Evolutionary conservation across 2,797 vertebrate genomes (phyloP).

Genomic region (Acestrorhynchus altus): DNA sequence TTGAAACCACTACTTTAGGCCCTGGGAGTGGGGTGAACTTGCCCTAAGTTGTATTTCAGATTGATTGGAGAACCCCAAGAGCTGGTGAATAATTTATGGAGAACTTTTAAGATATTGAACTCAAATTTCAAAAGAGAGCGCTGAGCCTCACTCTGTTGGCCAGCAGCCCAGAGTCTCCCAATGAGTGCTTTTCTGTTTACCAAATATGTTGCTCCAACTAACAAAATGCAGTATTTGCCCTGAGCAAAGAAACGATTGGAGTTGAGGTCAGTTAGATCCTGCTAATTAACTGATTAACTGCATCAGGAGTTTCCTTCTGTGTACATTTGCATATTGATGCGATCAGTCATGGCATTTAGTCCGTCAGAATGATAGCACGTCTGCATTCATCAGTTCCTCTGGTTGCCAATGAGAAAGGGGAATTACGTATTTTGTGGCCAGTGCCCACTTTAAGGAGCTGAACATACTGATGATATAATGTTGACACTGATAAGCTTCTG

Average conservation of each 20-base stretch:
- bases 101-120: conserved; percentile 43
- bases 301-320: not conserved
- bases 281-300: conserved; percentile 7
- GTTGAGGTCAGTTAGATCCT: not conserved
- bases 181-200: not conserved
- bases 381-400: not conserved
- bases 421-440: not conserved
- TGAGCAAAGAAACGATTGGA: not conserved
- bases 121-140: not conserved
- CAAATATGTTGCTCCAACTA: not conserved
- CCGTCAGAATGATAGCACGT: not conserved
- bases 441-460: too few relatives aligned
- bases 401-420: not conserved
- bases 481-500: too few relatives aligned
- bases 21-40: too few relatives aligned
- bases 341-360: not conserved
- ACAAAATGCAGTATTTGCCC: not conserved
- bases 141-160: conserved; percentile 8
- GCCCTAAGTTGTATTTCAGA: not conserved
- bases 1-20: not conserved
- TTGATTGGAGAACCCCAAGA: conserved; percentile 24
- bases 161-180: not conserved
- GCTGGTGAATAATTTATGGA: conserved; percentile 44
- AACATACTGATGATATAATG: too few relatives aligned
- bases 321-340: not conserved